Base-by-base conservation (phyloP, 2,113 vertebrate species). In the Notothenia coriiceps region DNA sequence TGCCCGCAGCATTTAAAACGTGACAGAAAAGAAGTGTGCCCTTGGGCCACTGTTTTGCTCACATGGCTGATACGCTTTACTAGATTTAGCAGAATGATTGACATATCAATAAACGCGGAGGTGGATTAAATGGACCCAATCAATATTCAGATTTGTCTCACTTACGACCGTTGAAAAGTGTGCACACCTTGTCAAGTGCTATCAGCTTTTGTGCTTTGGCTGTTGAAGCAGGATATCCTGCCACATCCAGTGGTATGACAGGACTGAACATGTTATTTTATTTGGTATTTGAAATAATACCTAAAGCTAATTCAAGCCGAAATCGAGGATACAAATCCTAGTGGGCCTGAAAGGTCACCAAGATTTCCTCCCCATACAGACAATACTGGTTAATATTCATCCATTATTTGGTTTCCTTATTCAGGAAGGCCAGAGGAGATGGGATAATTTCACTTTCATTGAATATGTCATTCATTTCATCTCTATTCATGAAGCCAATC, bases 391-490 rank as follows among this genome's bases (percentile, higher is more conserved):
- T 85, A 84, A 89, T 89, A 85, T 85, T 83, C 88, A 86, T 75
- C 50, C 50, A 50, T 2, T 59, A 60, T 80, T 90, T 86, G 50
- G 62, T 60, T 74, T 86, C 61, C 68, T 70, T 63, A 87, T 89
- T 93, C 81, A 84, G 74, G 83, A 60, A 84, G 86, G 72, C 75
- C 78, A 77, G 83, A 57, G 60, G 79, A 92, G 80, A 85, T 22
- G 2, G 33, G 82, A 84, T 77, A 90, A 86, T 62, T 35, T 49
- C 86, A 89, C 77, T 88, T 82, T 90, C 70, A 87, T 85, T 92
- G 86, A 91, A 77, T 86, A 79, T 89, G 88, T 92, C 89, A 88
- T 88, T 88, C 83, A 91, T 88, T 90, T 90, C 81, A 88, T 90
- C 94, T 88, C 81, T 90, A 92, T 92, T 93, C 87, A 92, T 82